Conservation (phyloP, 1,140 invertebrate genomes). For the Rhagoletis pomonella region DNA sequence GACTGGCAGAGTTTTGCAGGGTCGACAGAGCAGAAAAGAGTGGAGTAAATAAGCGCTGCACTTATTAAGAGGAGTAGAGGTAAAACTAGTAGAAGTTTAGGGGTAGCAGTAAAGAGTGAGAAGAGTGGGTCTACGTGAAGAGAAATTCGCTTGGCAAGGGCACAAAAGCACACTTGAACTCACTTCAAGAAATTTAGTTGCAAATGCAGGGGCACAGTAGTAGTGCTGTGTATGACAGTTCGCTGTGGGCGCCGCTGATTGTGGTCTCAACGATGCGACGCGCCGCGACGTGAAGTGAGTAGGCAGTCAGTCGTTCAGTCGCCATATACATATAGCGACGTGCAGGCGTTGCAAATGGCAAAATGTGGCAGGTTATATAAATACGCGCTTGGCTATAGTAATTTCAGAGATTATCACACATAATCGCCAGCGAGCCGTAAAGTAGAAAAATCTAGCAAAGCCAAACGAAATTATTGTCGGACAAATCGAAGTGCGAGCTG, state of each 20-base stretch:
- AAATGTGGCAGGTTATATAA: slow-evolving; percentile 38
- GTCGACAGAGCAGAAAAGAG: neutral
- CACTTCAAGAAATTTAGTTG: neutral
- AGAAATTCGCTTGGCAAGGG: neutral
- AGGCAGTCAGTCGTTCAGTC: no score
- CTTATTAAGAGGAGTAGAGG: neutral
- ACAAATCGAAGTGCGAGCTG: neutral
- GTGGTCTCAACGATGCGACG: no score
- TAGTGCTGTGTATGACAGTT: neutral
- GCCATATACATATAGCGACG: neutral
- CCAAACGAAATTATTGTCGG: slow-evolving; percentile 31
- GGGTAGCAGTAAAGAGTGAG: neutral
- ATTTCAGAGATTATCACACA: slow-evolving; percentile 52
- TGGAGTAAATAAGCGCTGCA: neutral
- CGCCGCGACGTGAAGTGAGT: no score
- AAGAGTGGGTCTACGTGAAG: neutral
- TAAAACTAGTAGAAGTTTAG: neutral
- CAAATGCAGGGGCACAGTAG: neutral
- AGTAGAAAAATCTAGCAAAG: slow-evolving; percentile 12
- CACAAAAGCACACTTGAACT: neutral
- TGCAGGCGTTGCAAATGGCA: slow-evolving; percentile 24
- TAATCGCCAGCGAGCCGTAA: slow-evolving; percentile 48
- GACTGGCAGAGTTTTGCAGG: neutral
- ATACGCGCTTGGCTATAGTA: slow-evolving; percentile 39
- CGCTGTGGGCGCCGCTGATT: neutral